Conservation (phyloP, 2,113 vertebrate species). For the Xenus cinereus region DNA sequence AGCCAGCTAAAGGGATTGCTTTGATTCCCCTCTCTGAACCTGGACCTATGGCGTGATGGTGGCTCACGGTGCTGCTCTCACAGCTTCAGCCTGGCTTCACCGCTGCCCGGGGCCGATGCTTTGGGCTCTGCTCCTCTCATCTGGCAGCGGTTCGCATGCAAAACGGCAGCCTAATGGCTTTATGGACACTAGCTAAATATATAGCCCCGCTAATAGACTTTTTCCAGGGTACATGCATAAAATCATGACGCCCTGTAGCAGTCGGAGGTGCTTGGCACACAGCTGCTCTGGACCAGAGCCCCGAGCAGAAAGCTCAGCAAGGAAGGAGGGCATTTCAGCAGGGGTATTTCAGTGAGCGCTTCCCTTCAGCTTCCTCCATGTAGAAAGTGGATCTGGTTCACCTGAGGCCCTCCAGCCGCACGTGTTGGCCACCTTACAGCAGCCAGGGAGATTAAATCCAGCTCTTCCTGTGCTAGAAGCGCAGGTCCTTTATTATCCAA, state of each 20-base stretch:
- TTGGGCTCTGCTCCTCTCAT: not conserved
- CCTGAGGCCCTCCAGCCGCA: not conserved
- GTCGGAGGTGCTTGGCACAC: accelerated
- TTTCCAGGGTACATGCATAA: not conserved
- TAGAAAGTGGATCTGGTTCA: not conserved
- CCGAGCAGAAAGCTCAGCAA: not conserved
- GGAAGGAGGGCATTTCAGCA: not conserved
- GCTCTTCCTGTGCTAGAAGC: not conserved
- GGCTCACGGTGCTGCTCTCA: not conserved
- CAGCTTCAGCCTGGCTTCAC: not conserved
- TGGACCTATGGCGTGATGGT: accelerated
- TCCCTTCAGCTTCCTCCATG: not conserved
- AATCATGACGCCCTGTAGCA: not conserved
- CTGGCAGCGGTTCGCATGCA: not conserved
- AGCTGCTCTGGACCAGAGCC: not conserved
- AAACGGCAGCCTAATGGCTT: not conserved
- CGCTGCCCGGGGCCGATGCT: accelerated
- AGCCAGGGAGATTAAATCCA: conserved; percentile 7
- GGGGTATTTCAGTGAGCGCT: not conserved
- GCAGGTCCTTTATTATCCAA: not conserved
- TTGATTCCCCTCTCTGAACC: not conserved
- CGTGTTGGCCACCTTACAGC: not conserved
- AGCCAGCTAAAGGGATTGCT: not conserved
- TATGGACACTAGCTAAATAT: not conserved
- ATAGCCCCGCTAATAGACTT: not conserved